Evolutionary conservation across 2,113 vertebrate species (phyloP).

Genomic region (Ptyas mucosa): DNA sequence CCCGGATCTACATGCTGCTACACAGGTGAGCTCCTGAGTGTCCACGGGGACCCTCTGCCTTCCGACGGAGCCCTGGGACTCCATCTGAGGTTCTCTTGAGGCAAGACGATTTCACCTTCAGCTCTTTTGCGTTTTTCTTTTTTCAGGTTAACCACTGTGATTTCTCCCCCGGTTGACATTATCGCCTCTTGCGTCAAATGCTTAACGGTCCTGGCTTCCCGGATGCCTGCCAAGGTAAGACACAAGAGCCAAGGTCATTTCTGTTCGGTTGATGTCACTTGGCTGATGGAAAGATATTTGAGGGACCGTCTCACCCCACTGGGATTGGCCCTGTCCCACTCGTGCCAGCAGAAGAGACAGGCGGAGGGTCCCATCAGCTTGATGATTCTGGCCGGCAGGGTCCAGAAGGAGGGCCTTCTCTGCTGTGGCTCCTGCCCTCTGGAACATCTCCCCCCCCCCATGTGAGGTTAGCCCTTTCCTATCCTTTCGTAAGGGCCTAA

Average conservation of each 20-base stretch:
- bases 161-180: conserved; percentile 90
- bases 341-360: too few relatives aligned
- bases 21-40: conserved; percentile 78
- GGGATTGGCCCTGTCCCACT: not conserved
- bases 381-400: not conserved
- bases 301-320: not conserved
- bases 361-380: not conserved
- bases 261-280: not conserved
- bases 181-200: conserved; percentile 96
- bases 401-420: not conserved
- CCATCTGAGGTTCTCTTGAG: not conserved
- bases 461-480: not conserved
- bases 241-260: not conserved
- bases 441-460: not conserved
- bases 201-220: conserved; percentile 86
- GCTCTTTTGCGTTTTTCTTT: not conserved
- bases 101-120: not conserved
- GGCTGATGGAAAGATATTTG: not conserved
- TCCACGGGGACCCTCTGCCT: fast-evolving
- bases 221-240: conserved; percentile 92
- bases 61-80: not conserved
- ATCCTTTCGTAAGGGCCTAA: not conserved
- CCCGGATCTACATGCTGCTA: conserved; percentile 95
- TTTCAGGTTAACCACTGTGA: conserved; percentile 86
- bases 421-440: not conserved